Conservation (phyloP, 2,113 vertebrate species). For the Chloropsis hardwickii region DNA sequence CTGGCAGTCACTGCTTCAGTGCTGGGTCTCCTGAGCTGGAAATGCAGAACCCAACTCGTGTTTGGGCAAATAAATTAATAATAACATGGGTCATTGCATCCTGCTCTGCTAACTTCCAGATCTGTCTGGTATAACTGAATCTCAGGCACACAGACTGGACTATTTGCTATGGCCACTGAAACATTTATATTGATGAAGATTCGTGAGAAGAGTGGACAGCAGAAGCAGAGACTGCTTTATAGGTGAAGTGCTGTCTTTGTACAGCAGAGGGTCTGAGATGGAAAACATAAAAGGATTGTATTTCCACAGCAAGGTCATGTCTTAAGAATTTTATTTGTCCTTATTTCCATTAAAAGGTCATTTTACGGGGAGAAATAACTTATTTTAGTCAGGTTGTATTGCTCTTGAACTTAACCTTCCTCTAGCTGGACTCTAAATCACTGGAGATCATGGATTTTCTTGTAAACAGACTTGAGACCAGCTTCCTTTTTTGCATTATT, state of each 20-base stretch:
- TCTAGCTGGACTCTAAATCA: neutral
- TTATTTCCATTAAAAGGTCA: conserved; percentile 3
- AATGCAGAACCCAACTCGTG: neutral
- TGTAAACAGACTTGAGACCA: neutral
- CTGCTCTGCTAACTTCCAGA: neutral
- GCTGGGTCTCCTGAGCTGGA: neutral
- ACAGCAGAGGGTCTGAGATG: neutral
- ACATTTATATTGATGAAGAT: neutral
- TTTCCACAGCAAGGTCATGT: neutral
- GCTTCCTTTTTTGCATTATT: conserved; percentile 8
- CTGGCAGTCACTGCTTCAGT: neutral
- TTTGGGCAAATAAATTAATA: neutral
- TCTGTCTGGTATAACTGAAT: neutral
- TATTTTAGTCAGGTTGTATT: neutral
- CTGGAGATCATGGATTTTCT: neutral
- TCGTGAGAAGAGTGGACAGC: neutral
- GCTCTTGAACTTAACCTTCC: conserved; percentile 14
- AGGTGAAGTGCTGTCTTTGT: neutral
- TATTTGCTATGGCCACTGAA: neutral
- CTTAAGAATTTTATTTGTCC: neutral
- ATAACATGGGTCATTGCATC: neutral
- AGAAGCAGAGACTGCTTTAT: neutral
- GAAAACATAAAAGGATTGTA: neutral
- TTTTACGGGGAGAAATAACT: conserved; percentile 10
- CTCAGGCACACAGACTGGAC: neutral